Conservation (phyloP, 1,140 invertebrate genomes). For the Hormaphis cornu region DNA sequence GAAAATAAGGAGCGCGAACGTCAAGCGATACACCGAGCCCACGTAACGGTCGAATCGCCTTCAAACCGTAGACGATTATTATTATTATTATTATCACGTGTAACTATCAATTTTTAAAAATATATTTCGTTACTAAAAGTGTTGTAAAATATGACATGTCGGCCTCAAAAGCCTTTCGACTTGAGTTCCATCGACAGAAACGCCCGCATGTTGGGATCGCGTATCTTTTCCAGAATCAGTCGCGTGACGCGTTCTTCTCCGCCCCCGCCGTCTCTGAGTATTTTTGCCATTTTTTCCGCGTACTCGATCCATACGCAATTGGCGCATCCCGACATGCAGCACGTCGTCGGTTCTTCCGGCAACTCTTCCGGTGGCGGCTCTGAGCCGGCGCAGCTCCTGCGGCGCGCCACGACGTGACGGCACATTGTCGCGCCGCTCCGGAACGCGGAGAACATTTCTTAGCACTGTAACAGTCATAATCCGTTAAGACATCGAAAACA, state of each 20-base stretch:
- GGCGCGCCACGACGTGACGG: no score
- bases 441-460: no score
- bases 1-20: constrained; percentile 49
- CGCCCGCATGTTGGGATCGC: constrained; percentile 71
- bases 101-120: no score
- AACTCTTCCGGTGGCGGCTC: constrained; percentile 37
- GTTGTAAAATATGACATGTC: neutral
- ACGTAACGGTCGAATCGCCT: neutral
- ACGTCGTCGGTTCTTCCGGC: constrained; percentile 63
- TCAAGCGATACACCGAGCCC: constrained; percentile 20
- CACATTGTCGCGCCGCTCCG: no score
- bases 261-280: constrained; percentile 55
- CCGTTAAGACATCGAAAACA: no score
- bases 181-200: constrained; percentile 65
- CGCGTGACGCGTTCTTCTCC: constrained; percentile 56
- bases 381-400: neutral
- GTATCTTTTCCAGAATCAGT: constrained; percentile 63
- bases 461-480: no score
- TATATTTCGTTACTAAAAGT: neutral
- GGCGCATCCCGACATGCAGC: constrained; percentile 86
- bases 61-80: no score
- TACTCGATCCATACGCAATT: constrained; percentile 94
- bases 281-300: constrained; percentile 65
- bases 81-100: no score
- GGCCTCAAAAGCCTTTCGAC: constrained; percentile 13